These are phyloP conservation scores for Diarsia rubi DNA, from an alignment of 2,888 invertebrate species.

Conservation along the genomic window DNA sequence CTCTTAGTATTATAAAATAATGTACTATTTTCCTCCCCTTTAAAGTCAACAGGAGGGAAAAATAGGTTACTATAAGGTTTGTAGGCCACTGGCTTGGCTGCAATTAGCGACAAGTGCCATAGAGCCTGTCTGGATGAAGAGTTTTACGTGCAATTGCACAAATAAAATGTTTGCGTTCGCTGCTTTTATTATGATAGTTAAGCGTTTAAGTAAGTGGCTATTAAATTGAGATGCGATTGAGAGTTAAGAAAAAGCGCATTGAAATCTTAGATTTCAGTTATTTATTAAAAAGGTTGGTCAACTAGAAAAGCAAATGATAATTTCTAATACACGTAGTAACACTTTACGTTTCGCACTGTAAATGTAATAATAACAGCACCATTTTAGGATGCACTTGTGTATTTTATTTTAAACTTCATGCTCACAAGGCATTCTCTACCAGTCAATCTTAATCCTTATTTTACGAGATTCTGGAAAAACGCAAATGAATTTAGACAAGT, in stretches of 20 bases:
- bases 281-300: background rate
- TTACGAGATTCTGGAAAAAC: no score
- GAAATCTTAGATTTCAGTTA: background rate
- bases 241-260: background rate
- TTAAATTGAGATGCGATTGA: background rate
- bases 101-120: slow-evolving; percentile 56
- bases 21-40: slow-evolving; percentile 7
- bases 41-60: slow-evolving; percentile 34
- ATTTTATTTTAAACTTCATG: no score
- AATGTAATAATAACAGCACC: no score
- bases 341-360: no score
- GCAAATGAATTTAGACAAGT: no score
- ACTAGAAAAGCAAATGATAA: no score
- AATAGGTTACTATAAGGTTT: slow-evolving; percentile 56
- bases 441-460: no score
- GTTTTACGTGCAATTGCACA: slow-evolving; percentile 44
- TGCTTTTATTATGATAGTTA: slow-evolving; percentile 3
- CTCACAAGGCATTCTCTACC: no score
- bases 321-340: no score
- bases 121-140: slow-evolving; percentile 48
- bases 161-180: slow-evolving; percentile 32
- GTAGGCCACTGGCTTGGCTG: slow-evolving; percentile 47
- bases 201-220: background rate
- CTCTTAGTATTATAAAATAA: slow-evolving; percentile 3
- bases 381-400: no score